Conservation (phyloP, 2,888 invertebrate species). For the Drepanosiphum platanoidis region DNA sequence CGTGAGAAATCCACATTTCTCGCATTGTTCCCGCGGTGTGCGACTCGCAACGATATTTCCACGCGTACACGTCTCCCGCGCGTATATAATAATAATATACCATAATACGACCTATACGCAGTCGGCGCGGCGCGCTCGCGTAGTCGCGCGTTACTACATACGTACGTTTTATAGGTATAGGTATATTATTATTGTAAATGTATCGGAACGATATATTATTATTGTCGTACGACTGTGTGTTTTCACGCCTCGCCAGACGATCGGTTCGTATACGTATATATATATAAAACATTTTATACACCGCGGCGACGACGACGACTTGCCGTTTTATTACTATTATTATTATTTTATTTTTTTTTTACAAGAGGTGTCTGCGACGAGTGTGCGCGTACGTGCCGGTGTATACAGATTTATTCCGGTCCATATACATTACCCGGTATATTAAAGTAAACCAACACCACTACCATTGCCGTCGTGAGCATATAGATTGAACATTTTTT, state of each 20-base stretch:
- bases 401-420: not conserved
- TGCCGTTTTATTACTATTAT: not conserved
- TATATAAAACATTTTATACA: not conserved
- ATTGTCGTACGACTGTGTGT: constrained; percentile 1
- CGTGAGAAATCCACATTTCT: not conserved
- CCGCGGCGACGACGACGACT: not conserved
- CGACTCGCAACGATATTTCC: not conserved
- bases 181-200: not conserved
- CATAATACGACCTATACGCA: not conserved
- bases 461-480: too few species aligned
- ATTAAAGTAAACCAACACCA: too few species aligned
- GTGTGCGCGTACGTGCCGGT: not conserved
- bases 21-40: not conserved
- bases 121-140: too few species aligned
- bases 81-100: not conserved
- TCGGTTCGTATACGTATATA: not conserved
- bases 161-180: not conserved
- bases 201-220: not conserved
- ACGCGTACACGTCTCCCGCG: not conserved
- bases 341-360: not conserved
- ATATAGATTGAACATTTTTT: too few species aligned
- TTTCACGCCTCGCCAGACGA: constrained; percentile 2
- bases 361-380: not conserved
- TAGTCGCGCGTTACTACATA: not conserved
- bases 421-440: too few species aligned